Conservation (phyloP, 1,140 invertebrate species). For the Drosophila kanapiae region DNA sequence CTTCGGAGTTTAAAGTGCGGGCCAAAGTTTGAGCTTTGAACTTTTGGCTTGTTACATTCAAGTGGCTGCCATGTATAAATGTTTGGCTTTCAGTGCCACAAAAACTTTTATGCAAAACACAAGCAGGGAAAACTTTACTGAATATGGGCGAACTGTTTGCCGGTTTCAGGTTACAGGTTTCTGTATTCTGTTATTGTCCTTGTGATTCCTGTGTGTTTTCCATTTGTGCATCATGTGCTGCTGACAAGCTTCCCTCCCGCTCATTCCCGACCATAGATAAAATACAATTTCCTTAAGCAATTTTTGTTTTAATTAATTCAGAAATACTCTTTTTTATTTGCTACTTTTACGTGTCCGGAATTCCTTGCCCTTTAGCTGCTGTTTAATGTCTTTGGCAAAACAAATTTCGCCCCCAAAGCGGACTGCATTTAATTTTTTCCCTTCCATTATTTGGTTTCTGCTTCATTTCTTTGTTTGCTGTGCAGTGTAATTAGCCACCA, state of each 20-base stretch:
- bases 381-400: slow-evolving; percentile 65
- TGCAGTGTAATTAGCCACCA: slow-evolving; percentile 76
- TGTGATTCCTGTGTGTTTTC: slow-evolving; percentile 13
- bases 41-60: slow-evolving; percentile 76
- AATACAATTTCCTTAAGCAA: slow-evolving; percentile 64
- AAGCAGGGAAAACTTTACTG: slow-evolving; percentile 26
- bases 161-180: slow-evolving; percentile 3
- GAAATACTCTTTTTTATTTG: slow-evolving; percentile 37
- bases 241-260: slow-evolving; percentile 38
- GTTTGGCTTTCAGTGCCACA: slow-evolving; percentile 52
- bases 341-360: slow-evolving; percentile 61
- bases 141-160: slow-evolving; percentile 31
- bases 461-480: slow-evolving; percentile 52
- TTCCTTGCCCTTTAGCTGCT: slow-evolving; percentile 42
- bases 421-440: slow-evolving; percentile 42
- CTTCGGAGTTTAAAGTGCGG: slow-evolving; percentile 42
- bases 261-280: slow-evolving; percentile 47
- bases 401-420: slow-evolving; percentile 38
- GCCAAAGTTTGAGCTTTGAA: slow-evolving; percentile 68
- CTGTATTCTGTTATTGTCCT: slow-evolving; percentile 55
- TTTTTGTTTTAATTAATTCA: slow-evolving; percentile 80
- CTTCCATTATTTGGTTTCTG: slow-evolving; percentile 23
- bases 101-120: slow-evolving; percentile 69
- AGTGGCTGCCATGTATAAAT: slow-evolving; percentile 70
- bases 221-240: slow-evolving; percentile 33